phyloP scores from a whole-genome alignment of 2,113 vertebrate genomes.

The Dolichotis patagonum region DNA sequence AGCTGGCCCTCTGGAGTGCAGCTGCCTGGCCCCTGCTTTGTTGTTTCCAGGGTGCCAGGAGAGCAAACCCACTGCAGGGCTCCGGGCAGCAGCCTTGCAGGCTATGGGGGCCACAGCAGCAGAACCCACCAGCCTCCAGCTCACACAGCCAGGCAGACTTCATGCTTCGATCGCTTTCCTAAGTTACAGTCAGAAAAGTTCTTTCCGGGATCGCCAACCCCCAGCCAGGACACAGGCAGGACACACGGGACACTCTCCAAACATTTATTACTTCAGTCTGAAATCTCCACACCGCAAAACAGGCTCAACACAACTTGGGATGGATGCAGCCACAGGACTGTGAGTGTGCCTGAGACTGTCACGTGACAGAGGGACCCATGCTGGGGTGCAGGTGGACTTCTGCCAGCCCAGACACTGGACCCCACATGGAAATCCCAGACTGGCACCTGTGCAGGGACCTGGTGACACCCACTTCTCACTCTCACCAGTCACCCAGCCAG shows the following conservation, averaged over 20 bases:
- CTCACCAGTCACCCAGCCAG: neutral
- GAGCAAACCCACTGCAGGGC: neutral
- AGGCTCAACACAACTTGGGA: neutral
- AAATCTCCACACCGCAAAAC: neutral
- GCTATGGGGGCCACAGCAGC: neutral
- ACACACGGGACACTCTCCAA: neutral
- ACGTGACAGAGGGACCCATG: neutral
- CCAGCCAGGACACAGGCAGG: neutral
- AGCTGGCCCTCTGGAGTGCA: no score
- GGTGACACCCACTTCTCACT: fast-evolving
- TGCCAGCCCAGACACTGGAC: neutral
- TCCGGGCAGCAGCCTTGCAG: neutral
- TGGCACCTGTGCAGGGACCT: neutral
- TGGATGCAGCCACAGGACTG: neutral
- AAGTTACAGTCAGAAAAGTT: neutral
- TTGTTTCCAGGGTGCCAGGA: neutral
- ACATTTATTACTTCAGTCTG: neutral
- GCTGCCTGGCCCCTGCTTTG: neutral
- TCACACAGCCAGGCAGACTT: neutral
- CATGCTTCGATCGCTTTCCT: neutral
- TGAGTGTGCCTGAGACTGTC: neutral
- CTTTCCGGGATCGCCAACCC: neutral
- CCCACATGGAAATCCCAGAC: neutral
- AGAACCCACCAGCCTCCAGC: neutral
- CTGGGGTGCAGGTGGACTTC: neutral